phyloP scores from a whole-genome alignment of 1,140 invertebrate species.

The Steinernema khuongi region DNA sequence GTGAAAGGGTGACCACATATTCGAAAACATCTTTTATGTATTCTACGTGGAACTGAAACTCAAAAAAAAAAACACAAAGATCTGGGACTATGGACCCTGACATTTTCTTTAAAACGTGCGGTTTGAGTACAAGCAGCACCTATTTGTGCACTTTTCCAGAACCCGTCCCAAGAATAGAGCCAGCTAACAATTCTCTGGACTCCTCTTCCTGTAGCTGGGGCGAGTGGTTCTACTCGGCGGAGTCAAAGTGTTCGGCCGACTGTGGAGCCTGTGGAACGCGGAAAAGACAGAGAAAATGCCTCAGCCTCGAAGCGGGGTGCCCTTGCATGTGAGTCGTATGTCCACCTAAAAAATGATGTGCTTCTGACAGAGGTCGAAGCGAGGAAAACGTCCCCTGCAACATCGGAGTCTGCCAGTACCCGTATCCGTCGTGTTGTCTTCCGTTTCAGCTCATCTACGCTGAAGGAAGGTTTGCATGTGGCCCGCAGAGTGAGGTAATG shows the following conservation, averaged over 20 bases:
- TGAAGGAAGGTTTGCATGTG: slow-evolving; percentile 21
- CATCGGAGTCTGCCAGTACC: slow-evolving; percentile 19
- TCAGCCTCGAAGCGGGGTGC: neutral
- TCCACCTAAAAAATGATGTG: neutral
- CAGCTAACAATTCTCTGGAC: neutral
- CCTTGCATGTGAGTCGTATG: slow-evolving; percentile 18
- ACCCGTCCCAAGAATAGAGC: neutral
- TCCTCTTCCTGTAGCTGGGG: slow-evolving; percentile 6
- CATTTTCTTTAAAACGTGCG: too few species aligned
- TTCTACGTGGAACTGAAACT: too few species aligned
- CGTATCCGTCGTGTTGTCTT: slow-evolving; percentile 18
- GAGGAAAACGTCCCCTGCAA: neutral
- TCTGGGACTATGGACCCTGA: too few species aligned
- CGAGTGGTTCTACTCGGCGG: slow-evolving; percentile 9
- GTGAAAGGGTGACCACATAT: too few species aligned
- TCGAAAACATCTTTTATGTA: too few species aligned
- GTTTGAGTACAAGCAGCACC: too few species aligned
- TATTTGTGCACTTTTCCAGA: neutral
- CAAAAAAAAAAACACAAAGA: too few species aligned
- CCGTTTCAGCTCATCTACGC: slow-evolving; percentile 18
- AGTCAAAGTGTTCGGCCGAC: slow-evolving; percentile 3
- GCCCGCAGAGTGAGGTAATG: slow-evolving; percentile 12
- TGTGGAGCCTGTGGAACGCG: slow-evolving; percentile 16
- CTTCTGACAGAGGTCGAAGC: neutral
- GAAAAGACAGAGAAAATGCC: neutral